Base-by-base conservation (phyloP, 92 coral and sea anemone species). In the Epizoanthus illoricatus region DNA sequence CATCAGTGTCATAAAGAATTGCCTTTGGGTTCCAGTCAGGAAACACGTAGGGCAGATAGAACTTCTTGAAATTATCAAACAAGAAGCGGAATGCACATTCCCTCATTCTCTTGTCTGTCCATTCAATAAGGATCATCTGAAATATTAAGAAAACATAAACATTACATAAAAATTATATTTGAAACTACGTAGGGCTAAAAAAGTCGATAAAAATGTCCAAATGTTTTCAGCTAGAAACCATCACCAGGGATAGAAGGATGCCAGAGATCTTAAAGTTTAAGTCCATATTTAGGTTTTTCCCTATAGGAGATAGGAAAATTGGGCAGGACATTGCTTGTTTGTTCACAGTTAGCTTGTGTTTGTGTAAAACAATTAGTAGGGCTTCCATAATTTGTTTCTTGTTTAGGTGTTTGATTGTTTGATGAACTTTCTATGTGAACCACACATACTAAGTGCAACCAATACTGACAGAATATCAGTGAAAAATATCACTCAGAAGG, bases 11-110 rank as follows among this genome's bases (percentile, higher is more conserved):
- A 69, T 95, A 95, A 70, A 95, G 84, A 49, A 88, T 82, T 66
- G 89, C 90, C 41, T 75, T 80, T 9, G 98, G 98, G 66, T 86
- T 95, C 94, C 97, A 95, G 69, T 88, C 92, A 54, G 92, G 90
- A 83, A 95, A 95, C 54, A 95, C 94, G 65, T 89, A 83, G 6
- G 97, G 98, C 85, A 95, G 80, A 79, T 95, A 95, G 57, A 87
- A 93, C 81, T 84, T 91, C 89, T 93, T 93, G 89, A 95, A 95
- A 75, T 85, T 90, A 69, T 95, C 93, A 85, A 95, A 95, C 80
- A 95, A 78, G 81, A 94, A 95, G 42, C 87, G 83, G 80, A 95
- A 95, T 6, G 95, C 94, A 59, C 79, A 87, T 55, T 91, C 93
- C 74, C 91, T 91, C 81, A 75, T 91, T 72, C 87, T 86, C 65